These are phyloP conservation scores for Bergia sp. DNA, from an alignment of 92 coral and sea anemone genomes.

Conservation along the genomic window DNA sequence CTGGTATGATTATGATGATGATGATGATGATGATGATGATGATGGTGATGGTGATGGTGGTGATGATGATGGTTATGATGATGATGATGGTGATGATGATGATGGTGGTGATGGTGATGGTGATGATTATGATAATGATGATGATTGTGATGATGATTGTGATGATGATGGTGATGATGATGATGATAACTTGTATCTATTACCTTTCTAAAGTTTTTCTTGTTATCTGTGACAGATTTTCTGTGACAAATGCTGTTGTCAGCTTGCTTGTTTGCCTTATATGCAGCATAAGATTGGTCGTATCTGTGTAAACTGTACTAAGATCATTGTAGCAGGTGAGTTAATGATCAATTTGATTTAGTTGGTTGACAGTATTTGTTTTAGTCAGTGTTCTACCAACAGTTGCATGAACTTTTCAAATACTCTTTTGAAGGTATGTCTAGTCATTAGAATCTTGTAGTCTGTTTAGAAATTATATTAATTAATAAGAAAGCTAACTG, in stretches of 20 bases:
- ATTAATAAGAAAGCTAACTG: not conserved
- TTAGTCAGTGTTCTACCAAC: not conserved
- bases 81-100: not conserved
- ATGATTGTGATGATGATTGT: no score
- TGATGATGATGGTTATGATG: not conserved
- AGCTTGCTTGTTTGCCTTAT: slow-evolving; percentile 90
- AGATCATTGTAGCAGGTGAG: slow-evolving; percentile 71
- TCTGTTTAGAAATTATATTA: no score
- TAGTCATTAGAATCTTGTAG: not conserved
- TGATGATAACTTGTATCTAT: not conserved
- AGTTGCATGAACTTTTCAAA: no score
- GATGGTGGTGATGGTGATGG: not conserved
- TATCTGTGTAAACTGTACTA: slow-evolving; percentile 79
- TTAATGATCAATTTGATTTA: not conserved
- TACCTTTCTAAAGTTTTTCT: no score
- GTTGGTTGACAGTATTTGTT: no score
- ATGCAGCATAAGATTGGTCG: slow-evolving; percentile 78
- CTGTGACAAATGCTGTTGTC: slow-evolving; percentile 84
- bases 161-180: not conserved
- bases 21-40: slow-evolving; percentile 11
- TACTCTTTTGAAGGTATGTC: not conserved
- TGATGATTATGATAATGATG: not conserved
- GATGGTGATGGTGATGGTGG: not conserved
- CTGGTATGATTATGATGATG: no score
- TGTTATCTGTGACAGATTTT: slow-evolving; percentile 65